Percentiles rank a stretch among this genome's conserved stretches.
Conservation (phyloP, 2,797 vertebrate species). For the Buceros bicornis region DNA sequence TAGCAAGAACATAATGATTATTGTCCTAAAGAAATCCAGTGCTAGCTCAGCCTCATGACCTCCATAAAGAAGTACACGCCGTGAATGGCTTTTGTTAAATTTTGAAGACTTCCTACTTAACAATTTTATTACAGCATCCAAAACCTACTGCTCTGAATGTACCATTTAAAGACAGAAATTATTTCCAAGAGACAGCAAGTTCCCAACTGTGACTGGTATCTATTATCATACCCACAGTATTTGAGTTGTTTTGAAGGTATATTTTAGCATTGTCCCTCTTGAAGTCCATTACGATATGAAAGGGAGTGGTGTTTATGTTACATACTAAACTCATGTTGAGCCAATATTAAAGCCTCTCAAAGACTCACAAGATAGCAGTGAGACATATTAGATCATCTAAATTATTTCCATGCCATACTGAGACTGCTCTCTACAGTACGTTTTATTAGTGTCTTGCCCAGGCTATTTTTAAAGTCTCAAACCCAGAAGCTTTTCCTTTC, state of each 20-base stretch:
- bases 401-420: slow-evolving; percentile 65
- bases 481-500: slow-evolving; percentile 65
- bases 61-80: background rate
- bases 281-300: background rate
- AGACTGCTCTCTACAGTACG: slow-evolving; percentile 37
- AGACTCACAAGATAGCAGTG: slow-evolving; percentile 11
- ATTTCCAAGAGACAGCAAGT: background rate
- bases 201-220: background rate
- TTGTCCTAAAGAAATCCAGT: background rate
- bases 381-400: slow-evolving; percentile 63
- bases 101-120: background rate
- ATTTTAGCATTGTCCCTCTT: background rate
- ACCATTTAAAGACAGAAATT: background rate
- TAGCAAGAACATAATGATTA: background rate
- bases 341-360: slow-evolving; percentile 16
- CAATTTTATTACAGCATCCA: background rate
- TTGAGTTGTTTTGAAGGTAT: background rate
- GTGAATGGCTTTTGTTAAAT: background rate
- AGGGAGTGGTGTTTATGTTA: background rate
- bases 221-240: background rate
- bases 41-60: background rate
- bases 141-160: background rate
- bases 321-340: background rate
- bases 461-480: slow-evolving; percentile 64
- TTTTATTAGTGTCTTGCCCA: slow-evolving; percentile 53